phyloP scores from a whole-genome alignment of 2,113 vertebrate species.

The Salvelinus alpinus region DNA sequence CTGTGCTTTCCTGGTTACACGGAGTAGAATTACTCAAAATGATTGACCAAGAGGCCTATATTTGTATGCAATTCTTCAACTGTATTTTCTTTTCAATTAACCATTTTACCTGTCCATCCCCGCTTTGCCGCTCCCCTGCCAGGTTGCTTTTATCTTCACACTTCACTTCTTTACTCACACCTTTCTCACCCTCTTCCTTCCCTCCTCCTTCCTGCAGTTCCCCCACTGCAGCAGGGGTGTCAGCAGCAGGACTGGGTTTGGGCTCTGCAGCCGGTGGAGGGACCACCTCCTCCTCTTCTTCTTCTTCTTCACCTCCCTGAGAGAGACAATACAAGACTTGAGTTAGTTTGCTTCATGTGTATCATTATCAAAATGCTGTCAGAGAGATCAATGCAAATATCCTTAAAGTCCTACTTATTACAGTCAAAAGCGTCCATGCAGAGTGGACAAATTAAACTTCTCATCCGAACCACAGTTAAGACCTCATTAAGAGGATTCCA shows the following conservation, averaged over 20 bases:
- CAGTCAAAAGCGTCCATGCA: too few relatives aligned
- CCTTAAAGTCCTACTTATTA: too few relatives aligned
- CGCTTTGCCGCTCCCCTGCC: slow-evolving; percentile 92
- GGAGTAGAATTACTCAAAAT: too few relatives aligned
- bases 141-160: slow-evolving; percentile 78
- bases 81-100: neutral
- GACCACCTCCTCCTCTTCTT: slow-evolving; percentile 84
- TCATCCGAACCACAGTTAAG: too few relatives aligned
- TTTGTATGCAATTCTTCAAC: too few relatives aligned
- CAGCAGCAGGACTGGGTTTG: slow-evolving; percentile 63
- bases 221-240: slow-evolving; percentile 69
- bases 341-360: too few relatives aligned
- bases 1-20: slow-evolving; percentile 86
- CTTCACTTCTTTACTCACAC: slow-evolving; percentile 73
- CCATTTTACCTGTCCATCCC: slow-evolving; percentile 89
- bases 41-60: neutral
- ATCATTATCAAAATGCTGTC: too few relatives aligned
- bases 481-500: too few relatives aligned
- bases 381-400: too few relatives aligned
- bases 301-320: slow-evolving; percentile 50
- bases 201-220: slow-evolving; percentile 58
- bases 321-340: neutral
- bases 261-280: slow-evolving; percentile 77
- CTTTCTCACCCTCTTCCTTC: slow-evolving; percentile 47
- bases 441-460: too few relatives aligned